Evolutionary conservation across 2,113 vertebrate species (phyloP).

Genomic region (human): GRCh38 chr2:185394001-185394500

Average conservation of each 20-base stretch:
- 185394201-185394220: neutral
- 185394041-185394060: neutral
- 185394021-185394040: neutral
- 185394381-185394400: no score
- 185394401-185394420: no score
- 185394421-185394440: no score
- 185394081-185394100: neutral
- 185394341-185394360: neutral
- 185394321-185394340: neutral
- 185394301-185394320: neutral
- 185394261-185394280: neutral
- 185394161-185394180: neutral
- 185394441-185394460: no score
- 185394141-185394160: neutral
- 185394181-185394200: neutral
- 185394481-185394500: no score
- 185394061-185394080: neutral
- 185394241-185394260: neutral
- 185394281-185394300: neutral
- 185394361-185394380: neutral
- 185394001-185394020: neutral
- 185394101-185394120: neutral
- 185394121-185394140: neutral
- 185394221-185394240: neutral
- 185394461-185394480: no score